Evolutionary conservation across 2,888 invertebrate genomes (phyloP), one percentile per base, ranked within the genome.

Genomic region (Corythucha ciliata): DNA sequence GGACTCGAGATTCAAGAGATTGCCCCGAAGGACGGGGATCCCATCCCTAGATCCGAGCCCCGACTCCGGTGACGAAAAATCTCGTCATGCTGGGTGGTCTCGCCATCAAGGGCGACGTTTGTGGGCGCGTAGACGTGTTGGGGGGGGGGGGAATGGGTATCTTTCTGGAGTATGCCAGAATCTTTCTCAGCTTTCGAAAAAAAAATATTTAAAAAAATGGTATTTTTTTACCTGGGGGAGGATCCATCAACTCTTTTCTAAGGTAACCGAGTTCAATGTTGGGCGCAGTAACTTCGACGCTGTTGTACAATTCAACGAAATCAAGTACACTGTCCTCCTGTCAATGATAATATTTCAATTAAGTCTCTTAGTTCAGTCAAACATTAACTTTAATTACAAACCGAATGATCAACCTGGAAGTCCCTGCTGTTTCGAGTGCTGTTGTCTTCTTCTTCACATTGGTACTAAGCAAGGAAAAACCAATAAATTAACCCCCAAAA

Each of bases 281-380:
- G 0, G 85, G 84, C 2, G 85, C 84, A 48, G 80, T 70, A 4
- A 87, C 85, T 67, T 84, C 83, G 55, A 86, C 78, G 54, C 84
- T 84, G 65, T 86, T 87, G 63, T 83, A 85, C 12, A 87, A 82
- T 65, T 84, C 82, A 49, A 85, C 64, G 25, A 77, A 69, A 62
- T 81, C 80, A 20, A 82, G 69, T 1, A 81, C 71, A 16, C 39
- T 33, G 40, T 76, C 70, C 2, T 76, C 77, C 59, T 50, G 39
- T 4, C n/a, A n/a, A n/a, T n/a, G n/a, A 29, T n/a, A 39, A 39
- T 20, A 39, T 12, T 12, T 36, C 10, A 8, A 36, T 8, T 8
- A 16, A 12, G n/a, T n/a, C n/a, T n/a, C n/a, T 36, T 36, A 12
- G 8, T 36, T 36, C 10, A 7, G 36, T 8, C 8, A 36, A 7